phyloP scores from a whole-genome alignment of 2,797 vertebrate species.

The Myiotriccus ornatus region DNA sequence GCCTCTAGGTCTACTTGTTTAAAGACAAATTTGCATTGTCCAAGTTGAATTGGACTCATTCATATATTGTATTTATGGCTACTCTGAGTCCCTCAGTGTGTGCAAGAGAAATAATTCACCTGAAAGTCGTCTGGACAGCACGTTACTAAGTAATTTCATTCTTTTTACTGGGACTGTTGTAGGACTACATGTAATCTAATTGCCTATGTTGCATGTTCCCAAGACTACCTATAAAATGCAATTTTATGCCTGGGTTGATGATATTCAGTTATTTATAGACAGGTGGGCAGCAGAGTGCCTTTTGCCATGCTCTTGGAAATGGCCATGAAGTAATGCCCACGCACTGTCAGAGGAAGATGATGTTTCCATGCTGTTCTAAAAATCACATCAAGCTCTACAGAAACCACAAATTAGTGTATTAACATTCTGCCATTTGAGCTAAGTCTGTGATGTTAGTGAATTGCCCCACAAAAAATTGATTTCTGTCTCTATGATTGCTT shows the following conservation, averaged over 20 bases:
- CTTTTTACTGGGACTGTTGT: not conserved
- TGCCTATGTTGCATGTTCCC: not conserved
- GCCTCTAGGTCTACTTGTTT: not conserved
- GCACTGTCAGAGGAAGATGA: constrained; percentile 15
- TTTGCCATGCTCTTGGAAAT: not conserved
- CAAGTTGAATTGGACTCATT: not conserved
- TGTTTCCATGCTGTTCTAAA: constrained; percentile 12
- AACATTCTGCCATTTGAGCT: not conserved
- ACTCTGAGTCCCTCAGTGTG: not conserved
- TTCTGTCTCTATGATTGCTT: not conserved
- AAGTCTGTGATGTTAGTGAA: not conserved
- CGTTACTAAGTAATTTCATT: constrained; percentile 57
- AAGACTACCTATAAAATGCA: constrained; percentile 27
- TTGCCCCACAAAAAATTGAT: not conserved
- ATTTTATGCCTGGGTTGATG: constrained; percentile 18
- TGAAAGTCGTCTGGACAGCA: not conserved
- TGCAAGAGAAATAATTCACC: not conserved
- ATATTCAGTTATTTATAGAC: constrained; percentile 39
- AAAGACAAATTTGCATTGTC: not conserved
- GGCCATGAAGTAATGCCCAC: constrained; percentile 7
- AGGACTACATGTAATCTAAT: constrained; percentile 36
- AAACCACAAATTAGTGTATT: not conserved
- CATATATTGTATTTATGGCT: not conserved
- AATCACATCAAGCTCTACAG: constrained; percentile 17
- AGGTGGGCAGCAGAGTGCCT: constrained; percentile 3